Conservation (phyloP, 2,888 invertebrate species). For the Entomobrya proxima region DNA sequence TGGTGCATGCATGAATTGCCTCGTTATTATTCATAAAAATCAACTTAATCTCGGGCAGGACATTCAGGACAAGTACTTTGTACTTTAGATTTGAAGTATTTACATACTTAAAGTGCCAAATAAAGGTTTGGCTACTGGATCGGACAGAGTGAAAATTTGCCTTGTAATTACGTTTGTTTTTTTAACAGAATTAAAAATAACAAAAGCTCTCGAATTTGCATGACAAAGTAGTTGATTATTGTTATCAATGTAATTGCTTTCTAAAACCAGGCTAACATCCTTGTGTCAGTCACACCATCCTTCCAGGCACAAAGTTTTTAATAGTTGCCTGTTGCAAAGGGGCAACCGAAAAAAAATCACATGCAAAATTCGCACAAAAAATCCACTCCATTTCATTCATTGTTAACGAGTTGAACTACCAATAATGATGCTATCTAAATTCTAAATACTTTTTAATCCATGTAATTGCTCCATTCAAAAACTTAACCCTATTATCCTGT, state of each 20-base stretch:
- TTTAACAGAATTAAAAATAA: background rate
- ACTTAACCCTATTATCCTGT: background rate
- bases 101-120: background rate
- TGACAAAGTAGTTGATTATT: background rate
- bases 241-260: background rate
- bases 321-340: no score
- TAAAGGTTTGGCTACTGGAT: background rate
- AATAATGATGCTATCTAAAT: background rate
- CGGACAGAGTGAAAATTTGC: background rate
- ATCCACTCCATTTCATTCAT: no score
- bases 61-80: no score
- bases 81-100: no score
- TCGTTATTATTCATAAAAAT: no score
- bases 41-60: no score
- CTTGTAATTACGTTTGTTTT: constrained; percentile 26
- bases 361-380: no score
- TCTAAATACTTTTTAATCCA: background rate
- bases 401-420: background rate
- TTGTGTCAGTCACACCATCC: no score
- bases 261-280: background rate
- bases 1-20: no score
- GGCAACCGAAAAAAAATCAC: no score
- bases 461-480: background rate
- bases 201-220: constrained; percentile 1
- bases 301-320: no score